Percentiles rank a stretch among this genome's conserved stretches.
Conservation (phyloP, 2,888 invertebrate genomes). For the Caenorhabditis sp. region DNA sequence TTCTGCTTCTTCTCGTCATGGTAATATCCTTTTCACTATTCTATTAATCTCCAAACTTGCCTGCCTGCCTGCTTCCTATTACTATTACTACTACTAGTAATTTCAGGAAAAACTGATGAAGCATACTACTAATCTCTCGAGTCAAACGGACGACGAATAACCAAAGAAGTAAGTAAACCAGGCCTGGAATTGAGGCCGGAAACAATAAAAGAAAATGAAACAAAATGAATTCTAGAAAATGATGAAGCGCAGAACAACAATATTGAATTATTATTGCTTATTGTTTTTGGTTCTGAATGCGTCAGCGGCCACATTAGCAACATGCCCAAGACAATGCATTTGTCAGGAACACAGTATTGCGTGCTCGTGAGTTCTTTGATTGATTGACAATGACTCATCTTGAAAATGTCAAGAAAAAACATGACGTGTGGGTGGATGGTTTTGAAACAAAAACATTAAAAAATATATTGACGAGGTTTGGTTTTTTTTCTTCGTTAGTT, state of each 20-base stretch:
- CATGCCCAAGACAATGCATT: slow-evolving; percentile 57
- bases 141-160: no score
- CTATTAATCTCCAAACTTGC: background rate
- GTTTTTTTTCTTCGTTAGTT: no score
- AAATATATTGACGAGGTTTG: no score
- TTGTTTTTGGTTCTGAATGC: slow-evolving; percentile 22
- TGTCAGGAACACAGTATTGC: slow-evolving; percentile 53
- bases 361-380: slow-evolving; percentile 52
- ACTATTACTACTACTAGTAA: background rate
- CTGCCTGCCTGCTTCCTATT: background rate
- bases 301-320: slow-evolving; percentile 18
- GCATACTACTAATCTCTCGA: no score
- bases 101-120: background rate
- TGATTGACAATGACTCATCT: background rate
- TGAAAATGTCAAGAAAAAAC: slow-evolving; percentile 7
- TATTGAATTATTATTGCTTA: no score
- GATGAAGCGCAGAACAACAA: background rate
- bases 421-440: background rate
- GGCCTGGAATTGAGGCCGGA: no score
- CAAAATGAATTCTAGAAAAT: background rate
- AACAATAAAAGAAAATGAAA: background rate
- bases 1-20: background rate
- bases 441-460: background rate
- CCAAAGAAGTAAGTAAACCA: background rate
- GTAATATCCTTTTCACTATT: background rate